Evolutionary conservation across 2,113 vertebrate genomes (phyloP), one percentile per base, ranked within the genome.

Genomic region (Charina bottae): DNA sequence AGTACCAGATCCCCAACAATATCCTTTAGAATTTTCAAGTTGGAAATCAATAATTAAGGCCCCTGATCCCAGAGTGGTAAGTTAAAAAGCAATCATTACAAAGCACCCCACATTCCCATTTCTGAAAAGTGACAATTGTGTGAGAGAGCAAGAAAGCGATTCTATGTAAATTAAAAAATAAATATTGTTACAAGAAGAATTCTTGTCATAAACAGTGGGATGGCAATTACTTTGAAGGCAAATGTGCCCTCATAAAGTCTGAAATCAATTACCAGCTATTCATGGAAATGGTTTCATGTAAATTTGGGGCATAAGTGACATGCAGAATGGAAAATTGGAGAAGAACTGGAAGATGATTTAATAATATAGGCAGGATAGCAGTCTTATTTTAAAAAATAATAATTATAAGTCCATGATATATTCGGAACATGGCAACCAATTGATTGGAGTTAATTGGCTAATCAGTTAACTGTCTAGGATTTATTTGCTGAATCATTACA

Each of bases 21-120:
- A 93, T 64, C 78, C 85, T 91, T 95, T 85, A 91, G 62, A 83
- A 53, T 28, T 78, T 90, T 89, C 93, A 83, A 92, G 90, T 62
- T 53, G 89, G 64, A 84, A 64, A 89, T 96, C 93, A 94, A 94
- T 94, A 91, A 92, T 94, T 96, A 93, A 92, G 90, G 94, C 92
- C 88, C 93, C 94, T 95, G 89, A 90, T 92, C 90, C 92, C 92
- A 93, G 93, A 91, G 83, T 85, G 90, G 92, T 84, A 72, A 90
- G 92, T 92, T 95, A 93, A 86, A 94, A 93, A 42, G 24, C 87
- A 78, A 49, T 84, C 90, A 17, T 33, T 91, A 90, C 92, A 95
- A 94, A 95, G 11, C 91, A 89, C 46, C 26, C 60, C 56, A 89
- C 87, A 62, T 89, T 87, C 68, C 64, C 19, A 83, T 19, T 85